Percentiles rank a stretch among this genome's conserved stretches.
Evolutionary conservation across 2,888 invertebrate genomes (phyloP).

Genomic region (Hypselothyrea guttata): DNA sequence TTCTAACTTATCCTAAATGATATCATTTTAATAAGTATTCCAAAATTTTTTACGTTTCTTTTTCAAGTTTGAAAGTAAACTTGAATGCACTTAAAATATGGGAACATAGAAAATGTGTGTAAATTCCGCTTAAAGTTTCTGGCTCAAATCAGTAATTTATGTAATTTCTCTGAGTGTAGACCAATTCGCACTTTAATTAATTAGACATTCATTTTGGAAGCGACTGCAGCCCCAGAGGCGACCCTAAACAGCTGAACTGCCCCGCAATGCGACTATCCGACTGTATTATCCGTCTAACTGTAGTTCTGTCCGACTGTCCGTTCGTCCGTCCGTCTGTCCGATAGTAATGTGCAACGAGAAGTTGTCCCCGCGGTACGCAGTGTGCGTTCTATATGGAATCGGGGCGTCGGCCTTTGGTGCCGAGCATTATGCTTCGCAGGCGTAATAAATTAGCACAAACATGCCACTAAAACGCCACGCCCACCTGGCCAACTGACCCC

Average conservation of each 20-base stretch:
- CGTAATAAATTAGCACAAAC: constrained; percentile 77
- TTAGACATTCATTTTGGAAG: constrained; percentile 74
- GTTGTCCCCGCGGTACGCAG: constrained; percentile 52
- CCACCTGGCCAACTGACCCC: constrained; percentile 22
- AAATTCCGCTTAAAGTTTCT: too few species aligned
- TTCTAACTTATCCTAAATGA: too few species aligned
- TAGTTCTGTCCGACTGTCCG: constrained; percentile 12
- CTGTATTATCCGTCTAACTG: constrained; percentile 2
- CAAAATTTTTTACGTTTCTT: too few species aligned
- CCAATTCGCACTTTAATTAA: constrained; percentile 75
- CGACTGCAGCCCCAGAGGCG: constrained; percentile 39
- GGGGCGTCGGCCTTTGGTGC: constrained; percentile 45
- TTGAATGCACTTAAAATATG: too few species aligned
- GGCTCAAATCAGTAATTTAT: too few species aligned
- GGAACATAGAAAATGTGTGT: too few species aligned
- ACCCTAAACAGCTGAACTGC: neutral
- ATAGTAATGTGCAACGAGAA: constrained; percentile 42
- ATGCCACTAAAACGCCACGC: constrained; percentile 75
- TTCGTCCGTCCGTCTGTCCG: constrained; percentile 16
- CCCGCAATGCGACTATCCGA: constrained; percentile 20
- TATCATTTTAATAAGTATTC: too few species aligned
- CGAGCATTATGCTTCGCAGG: constrained; percentile 65
- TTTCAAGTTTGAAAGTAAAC: too few species aligned
- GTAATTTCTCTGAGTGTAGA: too few species aligned
- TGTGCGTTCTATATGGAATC: constrained; percentile 11